Conservation (phyloP, 2,888 invertebrate species). For the Agapostemon virescens region DNA sequence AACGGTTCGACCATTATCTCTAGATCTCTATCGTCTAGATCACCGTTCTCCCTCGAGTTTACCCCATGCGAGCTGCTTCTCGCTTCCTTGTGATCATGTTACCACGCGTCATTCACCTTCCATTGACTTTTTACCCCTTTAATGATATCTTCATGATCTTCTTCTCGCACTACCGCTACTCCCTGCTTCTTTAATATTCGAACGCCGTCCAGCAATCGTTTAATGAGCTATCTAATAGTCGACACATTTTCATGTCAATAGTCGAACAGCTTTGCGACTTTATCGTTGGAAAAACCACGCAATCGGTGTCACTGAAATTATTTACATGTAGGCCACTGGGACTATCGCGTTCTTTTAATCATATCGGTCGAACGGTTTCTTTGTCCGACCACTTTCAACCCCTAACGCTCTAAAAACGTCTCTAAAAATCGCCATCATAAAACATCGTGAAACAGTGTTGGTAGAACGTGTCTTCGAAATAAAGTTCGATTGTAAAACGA, state of each 20-base stretch:
- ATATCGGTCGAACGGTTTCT: not conserved
- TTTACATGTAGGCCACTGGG: not conserved
- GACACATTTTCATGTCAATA: slow-evolving; percentile 2
- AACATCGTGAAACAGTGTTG: too few species aligned
- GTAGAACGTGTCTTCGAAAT: too few species aligned
- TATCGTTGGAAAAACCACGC: not conserved
- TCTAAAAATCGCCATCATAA: too few species aligned
- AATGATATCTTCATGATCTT: slow-evolving; percentile 30
- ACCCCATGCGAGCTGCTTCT: slow-evolving; percentile 1
- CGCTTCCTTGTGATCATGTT: slow-evolving; percentile 1
- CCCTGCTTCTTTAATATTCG: slow-evolving; percentile 1
- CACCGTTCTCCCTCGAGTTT: slow-evolving; percentile 36
- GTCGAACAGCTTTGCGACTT: not conserved
- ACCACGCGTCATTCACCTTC: not conserved
- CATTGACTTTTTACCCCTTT: slow-evolving; percentile 4
- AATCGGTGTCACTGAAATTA: not conserved
- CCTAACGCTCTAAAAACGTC: too few species aligned
- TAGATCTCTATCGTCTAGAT: not conserved
- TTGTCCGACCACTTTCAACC: too few species aligned
- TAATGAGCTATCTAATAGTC: slow-evolving; percentile 28
- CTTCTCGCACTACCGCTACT: slow-evolving; percentile 1
- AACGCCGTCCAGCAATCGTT: slow-evolving; percentile 17
- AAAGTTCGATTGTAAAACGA: too few species aligned
- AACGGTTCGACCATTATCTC: slow-evolving; percentile 7
- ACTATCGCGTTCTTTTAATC: not conserved